Evolutionary conservation across 53 echinoderm and acorn worm genomes (phyloP), one percentile per base, ranked within the genome.

Genomic region (Astropecten irregularis): DNA sequence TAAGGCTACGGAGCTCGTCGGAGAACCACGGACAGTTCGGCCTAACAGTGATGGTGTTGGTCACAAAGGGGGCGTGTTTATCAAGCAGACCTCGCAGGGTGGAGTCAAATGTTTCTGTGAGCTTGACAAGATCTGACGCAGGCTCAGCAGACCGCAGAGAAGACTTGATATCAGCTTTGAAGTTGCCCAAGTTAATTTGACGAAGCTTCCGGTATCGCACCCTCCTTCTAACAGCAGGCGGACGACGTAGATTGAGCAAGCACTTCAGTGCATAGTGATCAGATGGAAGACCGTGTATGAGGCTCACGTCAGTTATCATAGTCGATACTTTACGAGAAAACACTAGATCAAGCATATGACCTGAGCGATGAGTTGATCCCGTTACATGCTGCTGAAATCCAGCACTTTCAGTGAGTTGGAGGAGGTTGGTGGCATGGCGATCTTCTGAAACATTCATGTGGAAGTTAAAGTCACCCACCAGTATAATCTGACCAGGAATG

Each of bases 11-110:
- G 32, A 76, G 77, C 19, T 76, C 77, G 32, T 76, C 77, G 11
- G 38, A 56, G 51, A 31, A 79, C 79, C 79, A 79, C 11, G 79
- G 79, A 9, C 56, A 38, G 62, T 79, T 59, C 1, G 79, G 79
- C 27, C 61, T 4, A 2, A 59, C 25, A 60, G 61, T 79, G 37
- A 73, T 47, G 47, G 73, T 73, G 20, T 52, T 73, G 27, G 4
- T 26, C 2, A 73, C 53, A 20, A 73, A 16, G 3, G 79, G 79
- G 3, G 39, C 60, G 27, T 79, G 79, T 27, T 37, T 79, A 40
- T 79, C 58, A 58, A 58, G 58, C 27, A 25, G 58, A 58, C 13
- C 23, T 25, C 58, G 58, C 58, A 58, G 13, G 27, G 26, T 58
- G 26, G 58, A 59, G 54, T 54, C 54, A 20, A 54, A 8, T 19